These are phyloP conservation scores for Phalacrocorax carbo DNA, from an alignment of 2,113 vertebrate species.

Conservation along the genomic window DNA sequence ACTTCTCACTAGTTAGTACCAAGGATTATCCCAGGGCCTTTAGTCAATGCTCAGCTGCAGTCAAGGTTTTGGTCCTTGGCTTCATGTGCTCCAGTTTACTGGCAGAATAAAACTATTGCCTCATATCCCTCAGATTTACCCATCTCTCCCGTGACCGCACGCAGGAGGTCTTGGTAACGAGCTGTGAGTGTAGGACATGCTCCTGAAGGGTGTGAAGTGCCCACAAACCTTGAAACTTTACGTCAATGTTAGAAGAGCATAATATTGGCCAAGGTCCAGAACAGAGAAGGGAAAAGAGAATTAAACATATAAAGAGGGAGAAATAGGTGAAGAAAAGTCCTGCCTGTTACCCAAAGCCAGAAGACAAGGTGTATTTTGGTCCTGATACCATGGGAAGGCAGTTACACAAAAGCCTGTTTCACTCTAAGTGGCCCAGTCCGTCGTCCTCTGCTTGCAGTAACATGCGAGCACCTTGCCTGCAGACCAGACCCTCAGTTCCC, in stretches of 20 bases:
- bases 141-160: background rate
- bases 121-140: background rate
- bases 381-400: background rate
- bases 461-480: background rate
- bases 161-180: background rate
- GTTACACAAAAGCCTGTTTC: background rate
- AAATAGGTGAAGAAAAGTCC: background rate
- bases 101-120: background rate
- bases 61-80: background rate
- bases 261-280: background rate
- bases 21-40: background rate
- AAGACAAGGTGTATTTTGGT: background rate
- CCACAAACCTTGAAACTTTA: background rate
- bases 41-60: background rate
- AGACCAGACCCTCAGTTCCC: background rate
- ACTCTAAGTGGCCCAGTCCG: too few relatives aligned
- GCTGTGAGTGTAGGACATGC: rapidly evolving
- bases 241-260: background rate
- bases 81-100: background rate
- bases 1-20: background rate
- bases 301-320: background rate
- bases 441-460: background rate
- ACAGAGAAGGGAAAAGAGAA: background rate
- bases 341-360: background rate
- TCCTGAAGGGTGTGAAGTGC: background rate